Conservation (phyloP, 2,113 vertebrate species). For the Cephalopholis sonnerati region DNA sequence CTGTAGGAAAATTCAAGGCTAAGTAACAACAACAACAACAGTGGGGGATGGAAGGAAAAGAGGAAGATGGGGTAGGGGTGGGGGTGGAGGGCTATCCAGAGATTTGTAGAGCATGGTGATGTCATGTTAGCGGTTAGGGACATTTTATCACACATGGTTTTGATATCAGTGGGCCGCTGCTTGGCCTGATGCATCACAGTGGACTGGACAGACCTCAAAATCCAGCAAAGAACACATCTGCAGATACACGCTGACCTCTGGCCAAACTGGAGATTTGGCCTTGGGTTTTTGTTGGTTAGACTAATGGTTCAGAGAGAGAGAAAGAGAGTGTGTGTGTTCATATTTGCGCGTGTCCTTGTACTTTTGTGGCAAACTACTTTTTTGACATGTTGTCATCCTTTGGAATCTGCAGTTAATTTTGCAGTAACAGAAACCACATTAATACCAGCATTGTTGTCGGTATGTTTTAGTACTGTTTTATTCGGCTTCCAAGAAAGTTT, state of each 20-base stretch:
- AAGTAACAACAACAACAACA: constrained; percentile 11
- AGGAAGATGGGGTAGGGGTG: not conserved
- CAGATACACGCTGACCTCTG: constrained; percentile 33
- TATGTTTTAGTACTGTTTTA: no score
- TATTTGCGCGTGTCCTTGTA: not conserved
- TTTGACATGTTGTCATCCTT: not conserved
- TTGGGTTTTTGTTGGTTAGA: not conserved
- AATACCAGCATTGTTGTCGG: not conserved
- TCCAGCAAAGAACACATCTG: constrained; percentile 34
- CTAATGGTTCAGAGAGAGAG: no score
- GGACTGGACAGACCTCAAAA: constrained; percentile 26
- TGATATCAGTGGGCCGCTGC: constrained; percentile 55
- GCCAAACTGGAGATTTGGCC: constrained; percentile 3
- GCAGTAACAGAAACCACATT: not conserved
- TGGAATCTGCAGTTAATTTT: not conserved
- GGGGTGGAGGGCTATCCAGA: not conserved
- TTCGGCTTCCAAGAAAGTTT: not conserved
- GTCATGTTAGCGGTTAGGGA: constrained; percentile 63
- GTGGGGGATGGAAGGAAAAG: constrained; percentile 8
- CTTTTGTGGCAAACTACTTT: not conserved
- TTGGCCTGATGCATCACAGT: constrained; percentile 39
- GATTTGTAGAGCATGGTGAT: constrained; percentile 45
- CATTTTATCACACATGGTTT: constrained; percentile 73
- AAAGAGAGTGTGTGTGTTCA: no score
- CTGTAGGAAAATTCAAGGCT: not conserved